Base-by-base conservation (phyloP, 2,113 vertebrate genomes). In the Arenaria interpres region DNA sequence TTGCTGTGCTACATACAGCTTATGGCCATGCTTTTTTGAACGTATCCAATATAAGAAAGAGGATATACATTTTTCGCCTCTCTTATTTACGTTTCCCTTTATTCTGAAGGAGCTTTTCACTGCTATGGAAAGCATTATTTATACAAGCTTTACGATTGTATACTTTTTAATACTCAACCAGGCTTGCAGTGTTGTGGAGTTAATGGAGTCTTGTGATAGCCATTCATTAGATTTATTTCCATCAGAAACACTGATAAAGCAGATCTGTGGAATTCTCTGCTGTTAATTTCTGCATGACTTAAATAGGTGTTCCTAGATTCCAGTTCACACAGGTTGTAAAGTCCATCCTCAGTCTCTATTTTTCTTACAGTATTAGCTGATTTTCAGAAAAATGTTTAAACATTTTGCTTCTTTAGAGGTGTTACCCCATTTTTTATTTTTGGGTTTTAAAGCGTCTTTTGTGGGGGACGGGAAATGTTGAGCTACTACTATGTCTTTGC, bases 401-500 rank as follows among this genome's bases (percentile, higher is more conserved):
- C 15, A 5, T 67, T 93, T 59, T 81, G 9, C 22, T 63, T 14
- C n/a, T 80, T 83, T 56, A n/a, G 12, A 39, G 10, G 7, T 51
- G 9, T 56, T 87, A 22, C 3, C 3, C 4, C 18, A 6, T 18
- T 54, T 48, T 54, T 72, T 71, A 21, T 48, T 59, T 27, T 33
- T 2, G 6, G 20, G 23, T 32, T 50, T 45, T 48, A 27, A 25
- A 73, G 12, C 35, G 1, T 0, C 35, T 74, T 87, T 75, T 37
- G 1, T 8, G 20, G 4, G 0, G 19, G 7, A 7, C 14, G 17
- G 7, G 5, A 16, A 8, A 22, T 50, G 4, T 51, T 66, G 22
- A 83, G 18, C n/a, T 60, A 23, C 12, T 48, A 33, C 4, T 30
- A 27, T 6, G 3, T 46, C 14, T 17, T 74, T 77, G 18, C 37